phyloP scores from a whole-genome alignment of 2,888 invertebrate genomes.

The Hirtodrosophila histrioides region DNA sequence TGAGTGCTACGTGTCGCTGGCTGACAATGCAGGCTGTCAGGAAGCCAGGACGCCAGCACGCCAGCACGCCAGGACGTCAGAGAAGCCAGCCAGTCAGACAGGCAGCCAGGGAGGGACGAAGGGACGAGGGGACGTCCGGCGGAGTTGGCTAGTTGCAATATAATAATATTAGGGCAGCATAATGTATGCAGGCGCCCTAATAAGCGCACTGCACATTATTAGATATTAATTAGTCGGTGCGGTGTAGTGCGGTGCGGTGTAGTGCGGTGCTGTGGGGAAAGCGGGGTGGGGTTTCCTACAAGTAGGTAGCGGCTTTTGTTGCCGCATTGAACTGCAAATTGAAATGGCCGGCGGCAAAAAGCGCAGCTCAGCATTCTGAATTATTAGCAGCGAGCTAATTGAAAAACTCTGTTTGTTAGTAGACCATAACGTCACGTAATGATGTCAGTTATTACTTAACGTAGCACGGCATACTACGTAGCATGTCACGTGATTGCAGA shows the following conservation, averaged over 20 bases:
- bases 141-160: slow-evolving; percentile 38
- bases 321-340: slow-evolving; percentile 31
- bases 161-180: slow-evolving; percentile 69
- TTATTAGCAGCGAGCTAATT: slow-evolving; percentile 63
- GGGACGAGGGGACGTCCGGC: too few species aligned
- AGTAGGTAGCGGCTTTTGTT: slow-evolving; percentile 51
- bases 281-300: slow-evolving; percentile 6
- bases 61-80: slow-evolving; percentile 2
- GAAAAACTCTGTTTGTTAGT: slow-evolving; percentile 58
- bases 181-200: slow-evolving; percentile 71
- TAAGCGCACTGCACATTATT: slow-evolving; percentile 76
- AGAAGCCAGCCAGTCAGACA: slow-evolving; percentile 16
- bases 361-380: slow-evolving; percentile 43
- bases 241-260: too few species aligned
- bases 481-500: too few species aligned
- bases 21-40: slow-evolving; percentile 27
- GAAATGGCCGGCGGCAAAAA: slow-evolving; percentile 42
- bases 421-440: slow-evolving; percentile 36
- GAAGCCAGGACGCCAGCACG: slow-evolving; percentile 5
- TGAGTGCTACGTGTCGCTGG: slow-evolving; percentile 23
- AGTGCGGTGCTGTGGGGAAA: too few species aligned
- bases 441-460: slow-evolving; percentile 50
- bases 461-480: slow-evolving; percentile 11
- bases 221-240: slow-evolving; percentile 69
- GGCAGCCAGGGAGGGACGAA: too few species aligned